Percentiles rank a stretch among this genome's conserved stretches.
phyloP scores from a whole-genome alignment of 1,140 invertebrate species.

The Papilio dardanus region DNA sequence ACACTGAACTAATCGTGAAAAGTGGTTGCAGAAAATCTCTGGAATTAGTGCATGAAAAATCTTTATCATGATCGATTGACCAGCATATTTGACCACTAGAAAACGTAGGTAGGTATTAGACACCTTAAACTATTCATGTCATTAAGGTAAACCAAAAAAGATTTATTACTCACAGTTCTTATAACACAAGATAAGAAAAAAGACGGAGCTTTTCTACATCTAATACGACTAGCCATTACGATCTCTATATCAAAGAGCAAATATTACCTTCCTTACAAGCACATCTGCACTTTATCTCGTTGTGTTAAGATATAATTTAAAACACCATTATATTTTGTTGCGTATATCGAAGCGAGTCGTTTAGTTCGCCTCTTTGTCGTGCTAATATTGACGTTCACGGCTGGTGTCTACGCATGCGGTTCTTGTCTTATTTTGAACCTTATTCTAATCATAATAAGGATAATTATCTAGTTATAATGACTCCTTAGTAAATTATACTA shows the following conservation, averaged over 20 bases:
- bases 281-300: neutral
- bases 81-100: too few relatives aligned
- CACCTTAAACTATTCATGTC: too few relatives aligned
- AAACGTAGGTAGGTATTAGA: too few relatives aligned
- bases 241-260: constrained; percentile 15
- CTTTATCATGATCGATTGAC: too few relatives aligned
- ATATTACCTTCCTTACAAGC: neutral
- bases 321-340: constrained; percentile 34
- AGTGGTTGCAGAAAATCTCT: too few relatives aligned
- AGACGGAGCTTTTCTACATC: neutral
- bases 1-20: neutral
- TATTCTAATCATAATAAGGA: neutral
- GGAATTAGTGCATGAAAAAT: too few relatives aligned
- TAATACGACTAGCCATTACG: constrained; percentile 22
- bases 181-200: constrained; percentile 2
- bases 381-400: constrained; percentile 53
- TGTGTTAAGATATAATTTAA: constrained; percentile 37
- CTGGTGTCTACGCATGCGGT: constrained; percentile 9
- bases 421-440: neutral
- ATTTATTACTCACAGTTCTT: neutral
- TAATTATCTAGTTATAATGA: neutral
- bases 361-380: constrained; percentile 53
- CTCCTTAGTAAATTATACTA: neutral
- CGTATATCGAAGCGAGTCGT: constrained; percentile 45
- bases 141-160: neutral